Evolutionary conservation across 2,113 vertebrate species (phyloP).

Genomic region (Orycteropus afer): DNA sequence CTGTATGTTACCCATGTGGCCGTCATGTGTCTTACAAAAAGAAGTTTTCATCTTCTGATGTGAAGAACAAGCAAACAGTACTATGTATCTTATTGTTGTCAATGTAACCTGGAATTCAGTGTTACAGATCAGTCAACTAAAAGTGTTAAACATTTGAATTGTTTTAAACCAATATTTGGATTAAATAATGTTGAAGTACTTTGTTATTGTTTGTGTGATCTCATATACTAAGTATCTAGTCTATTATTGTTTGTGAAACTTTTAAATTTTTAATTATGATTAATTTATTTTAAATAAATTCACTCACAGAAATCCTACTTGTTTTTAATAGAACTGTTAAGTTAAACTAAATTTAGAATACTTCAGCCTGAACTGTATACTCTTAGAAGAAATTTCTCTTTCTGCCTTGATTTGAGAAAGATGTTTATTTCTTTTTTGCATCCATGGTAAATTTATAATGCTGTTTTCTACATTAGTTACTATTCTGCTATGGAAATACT

Average conservation of each 20-base stretch:
- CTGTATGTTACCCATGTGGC: background rate
- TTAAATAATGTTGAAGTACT: conserved; percentile 53
- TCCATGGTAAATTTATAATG: conserved; percentile 27
- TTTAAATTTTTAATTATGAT: conserved; percentile 59
- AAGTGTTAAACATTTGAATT: conserved; percentile 27
- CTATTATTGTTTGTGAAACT: conserved; percentile 47
- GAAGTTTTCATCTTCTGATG: background rate
- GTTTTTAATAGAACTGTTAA: conserved; percentile 62
- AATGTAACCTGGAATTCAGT: conserved; percentile 32
- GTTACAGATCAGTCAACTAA: background rate
- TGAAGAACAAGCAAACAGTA: conserved; percentile 35
- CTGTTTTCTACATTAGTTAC: conserved; percentile 36
- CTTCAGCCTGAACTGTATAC: conserved; percentile 29
- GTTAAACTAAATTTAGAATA: conserved; percentile 29
- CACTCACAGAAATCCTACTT: conserved; percentile 25
- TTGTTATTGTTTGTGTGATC: conserved; percentile 47
- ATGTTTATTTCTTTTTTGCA: conserved; percentile 12
- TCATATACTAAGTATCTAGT: background rate
- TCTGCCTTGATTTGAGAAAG: conserved; percentile 42
- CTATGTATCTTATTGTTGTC: background rate
- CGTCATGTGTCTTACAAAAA: conserved; percentile 18
- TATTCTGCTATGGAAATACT: conserved; percentile 49
- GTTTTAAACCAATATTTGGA: conserved; percentile 61
- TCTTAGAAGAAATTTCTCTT: conserved; percentile 41
- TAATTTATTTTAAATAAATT: conserved; percentile 62